Evolutionary conservation across 2,797 vertebrate genomes (phyloP), one percentile per base, ranked within the genome.

Genomic region (Thaleichthys pacificus): DNA sequence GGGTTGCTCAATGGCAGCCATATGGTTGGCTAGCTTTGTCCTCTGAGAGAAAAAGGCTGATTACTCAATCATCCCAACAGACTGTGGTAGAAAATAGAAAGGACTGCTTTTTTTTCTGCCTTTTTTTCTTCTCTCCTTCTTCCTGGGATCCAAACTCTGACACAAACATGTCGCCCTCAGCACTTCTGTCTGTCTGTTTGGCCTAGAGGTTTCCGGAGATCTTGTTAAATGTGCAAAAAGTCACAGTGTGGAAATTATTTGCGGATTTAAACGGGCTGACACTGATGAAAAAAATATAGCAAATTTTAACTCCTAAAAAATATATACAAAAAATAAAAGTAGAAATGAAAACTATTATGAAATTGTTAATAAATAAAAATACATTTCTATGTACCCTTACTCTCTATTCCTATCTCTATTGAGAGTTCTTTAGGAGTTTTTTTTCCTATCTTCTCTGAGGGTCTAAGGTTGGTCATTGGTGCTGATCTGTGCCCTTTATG

Each of bases 1-100:
- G 74, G 67, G 85, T 92, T 91, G 87, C 87, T 85, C 84, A 89
- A 88, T 84, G 83, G 85, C 81, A 80, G 77, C 82, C 83, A 49
- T 66, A 76, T 74, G 84, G 80, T 85, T 85, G 86, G n/a, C 82
- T 84, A 87, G 74, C 71, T 63, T 62, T 32, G 87, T 88, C 86
- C 90, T 87, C 80, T 72, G 80, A 87, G 85, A 86, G 82, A 82
- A 86, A 81, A 86, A 21, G 28, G n/a, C 28, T 35, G 87, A 82
- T 81, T 81, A 81, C 80, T 54, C 91, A 93, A 93, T 75, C 91
- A 81, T 82, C 89, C 74, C 85, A 91, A 91, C 91, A 88, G 89
- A 88, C 90, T 58, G 80, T 57, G 72, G 88, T 74, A 74, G 38
- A 90, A 93, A 93, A 89, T 90, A 91, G 90, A 42, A 42, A 42